Conservation (phyloP, 2,888 invertebrate genomes). For the Corbicula japonica region DNA sequence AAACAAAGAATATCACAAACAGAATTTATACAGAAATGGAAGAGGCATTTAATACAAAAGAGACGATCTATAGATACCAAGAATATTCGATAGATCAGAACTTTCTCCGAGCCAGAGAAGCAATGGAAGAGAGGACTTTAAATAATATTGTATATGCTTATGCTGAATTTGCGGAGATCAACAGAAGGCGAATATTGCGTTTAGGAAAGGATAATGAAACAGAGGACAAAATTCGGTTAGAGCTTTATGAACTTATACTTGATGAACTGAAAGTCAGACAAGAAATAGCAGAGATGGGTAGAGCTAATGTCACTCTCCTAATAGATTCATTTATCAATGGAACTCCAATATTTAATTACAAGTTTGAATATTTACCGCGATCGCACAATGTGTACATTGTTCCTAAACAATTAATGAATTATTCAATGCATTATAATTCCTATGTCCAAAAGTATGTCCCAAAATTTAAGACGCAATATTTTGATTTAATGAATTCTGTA, state of each 20-base stretch:
- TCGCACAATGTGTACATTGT: slow-evolving; percentile 70
- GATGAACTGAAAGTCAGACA: slow-evolving; percentile 67
- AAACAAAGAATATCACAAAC: slow-evolving; percentile 51
- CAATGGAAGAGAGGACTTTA: slow-evolving; percentile 80
- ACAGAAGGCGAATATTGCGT: slow-evolving; percentile 54
- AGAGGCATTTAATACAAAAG: slow-evolving; percentile 61
- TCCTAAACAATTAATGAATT: slow-evolving; percentile 71
- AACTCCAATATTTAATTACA: slow-evolving; percentile 73
- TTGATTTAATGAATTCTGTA: slow-evolving; percentile 49
- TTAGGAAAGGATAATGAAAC: slow-evolving; percentile 32
- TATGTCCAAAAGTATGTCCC: slow-evolving; percentile 67
- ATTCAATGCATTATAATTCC: slow-evolving; percentile 65
- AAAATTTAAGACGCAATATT: slow-evolving; percentile 55
- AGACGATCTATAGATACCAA: slow-evolving; percentile 72
- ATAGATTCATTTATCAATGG: slow-evolving; percentile 73
- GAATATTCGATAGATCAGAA: slow-evolving; percentile 73
- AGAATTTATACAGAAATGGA: slow-evolving; percentile 51
- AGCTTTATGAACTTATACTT: slow-evolving; percentile 61
- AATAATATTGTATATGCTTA: slow-evolving; percentile 70
- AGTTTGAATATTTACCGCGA: slow-evolving; percentile 63
- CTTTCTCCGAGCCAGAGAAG: slow-evolving; percentile 76
- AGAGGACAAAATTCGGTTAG: slow-evolving; percentile 26
- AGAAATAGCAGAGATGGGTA: slow-evolving; percentile 69
- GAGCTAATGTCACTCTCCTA: slow-evolving; percentile 71
- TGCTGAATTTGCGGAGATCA: slow-evolving; percentile 71